A percentile compares a stretch with the other conserved stretches of the same genome.
These are phyloP conservation scores for Trematomus loennbergii DNA, from an alignment of 2,113 vertebrate genomes.

Conservation along the genomic window DNA sequence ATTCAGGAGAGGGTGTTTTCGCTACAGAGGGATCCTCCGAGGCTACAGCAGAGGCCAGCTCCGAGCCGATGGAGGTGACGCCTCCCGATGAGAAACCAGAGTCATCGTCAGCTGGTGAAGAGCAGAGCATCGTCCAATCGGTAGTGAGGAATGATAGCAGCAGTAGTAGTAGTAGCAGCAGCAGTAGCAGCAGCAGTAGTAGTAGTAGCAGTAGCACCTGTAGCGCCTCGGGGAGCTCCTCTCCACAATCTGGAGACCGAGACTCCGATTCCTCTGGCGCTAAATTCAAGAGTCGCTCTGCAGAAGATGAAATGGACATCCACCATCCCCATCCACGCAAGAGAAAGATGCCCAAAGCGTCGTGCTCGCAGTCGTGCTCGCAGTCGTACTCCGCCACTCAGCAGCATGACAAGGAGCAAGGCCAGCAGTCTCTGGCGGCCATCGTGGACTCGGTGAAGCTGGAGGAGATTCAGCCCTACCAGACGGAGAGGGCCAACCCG, in stretches of 20 bases:
- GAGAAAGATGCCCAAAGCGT: constrained; percentile 91
- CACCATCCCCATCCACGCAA: constrained; percentile 95
- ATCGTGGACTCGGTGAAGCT: constrained; percentile 96
- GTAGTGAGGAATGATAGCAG: constrained; percentile 84
- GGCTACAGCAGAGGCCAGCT: constrained; percentile 49
- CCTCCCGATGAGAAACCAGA: constrained; percentile 84
- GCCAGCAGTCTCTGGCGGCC: constrained; percentile 94
- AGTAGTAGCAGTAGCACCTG: constrained; percentile 80
- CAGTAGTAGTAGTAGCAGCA: constrained; percentile 83
- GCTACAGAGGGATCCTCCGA: constrained; percentile 45
- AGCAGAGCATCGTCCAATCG: constrained; percentile 66
- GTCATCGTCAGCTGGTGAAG: constrained; percentile 63
- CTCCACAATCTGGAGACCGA: constrained; percentile 83
- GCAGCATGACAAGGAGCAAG: constrained; percentile 91
- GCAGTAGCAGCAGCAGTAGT: constrained; percentile 83
- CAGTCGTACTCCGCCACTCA: constrained; percentile 82
- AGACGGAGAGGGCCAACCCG: constrained; percentile 96
- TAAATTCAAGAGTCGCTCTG: constrained; percentile 85
- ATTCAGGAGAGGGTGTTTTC: constrained; percentile 49
- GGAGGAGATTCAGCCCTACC: constrained; percentile 98
- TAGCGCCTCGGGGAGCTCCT: constrained; percentile 84
- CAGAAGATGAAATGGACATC: constrained; percentile 90
- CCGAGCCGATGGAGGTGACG: constrained; percentile 81
- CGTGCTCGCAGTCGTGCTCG: constrained; percentile 84
- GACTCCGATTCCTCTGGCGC: constrained; percentile 88